A percentile compares a stretch with the other conserved stretches of the same genome.
These are phyloP conservation scores for Rhizoglyphus robini DNA, from an alignment of 1,140 invertebrate species.

Conservation along the genomic window DNA sequence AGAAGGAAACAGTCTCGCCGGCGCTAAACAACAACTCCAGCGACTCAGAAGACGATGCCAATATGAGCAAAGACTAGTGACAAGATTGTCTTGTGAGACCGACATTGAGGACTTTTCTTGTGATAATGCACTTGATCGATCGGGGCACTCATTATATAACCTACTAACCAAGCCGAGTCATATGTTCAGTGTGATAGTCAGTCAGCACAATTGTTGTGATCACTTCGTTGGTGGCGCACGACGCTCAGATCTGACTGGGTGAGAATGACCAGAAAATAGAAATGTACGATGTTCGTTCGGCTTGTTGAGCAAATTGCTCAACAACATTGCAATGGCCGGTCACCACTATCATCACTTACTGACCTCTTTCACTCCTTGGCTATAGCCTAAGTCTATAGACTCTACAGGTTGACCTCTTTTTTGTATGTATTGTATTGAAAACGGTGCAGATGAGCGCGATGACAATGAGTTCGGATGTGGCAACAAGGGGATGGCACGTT, in stretches of 20 bases:
- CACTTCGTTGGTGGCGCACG: neutral
- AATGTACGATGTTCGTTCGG: neutral
- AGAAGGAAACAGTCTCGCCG: too few relatives aligned
- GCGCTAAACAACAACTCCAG: too few relatives aligned
- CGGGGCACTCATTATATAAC: too few relatives aligned
- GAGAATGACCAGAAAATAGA: slow-evolving; percentile 3
- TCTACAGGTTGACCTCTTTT: neutral
- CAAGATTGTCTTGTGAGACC: too few relatives aligned
- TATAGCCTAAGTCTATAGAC: too few relatives aligned
- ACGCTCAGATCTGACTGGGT: neutral
- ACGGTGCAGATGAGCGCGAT: neutral
- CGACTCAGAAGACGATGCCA: too few relatives aligned
- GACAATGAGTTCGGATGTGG: neutral
- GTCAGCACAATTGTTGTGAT: neutral
- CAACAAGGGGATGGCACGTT: neutral
- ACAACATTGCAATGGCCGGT: neutral
- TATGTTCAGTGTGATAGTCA: neutral
- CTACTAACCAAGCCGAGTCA: too few relatives aligned
- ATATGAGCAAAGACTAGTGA: too few relatives aligned
- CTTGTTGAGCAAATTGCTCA: too few relatives aligned
- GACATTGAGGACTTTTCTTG: too few relatives aligned
- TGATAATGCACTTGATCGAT: too few relatives aligned
- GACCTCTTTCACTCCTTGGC: too few relatives aligned
- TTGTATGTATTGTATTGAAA: neutral
- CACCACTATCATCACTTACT: neutral